Evolutionary conservation across 1,140 invertebrate species (phyloP).

Genomic region (Calephelis nemesis): DNA sequence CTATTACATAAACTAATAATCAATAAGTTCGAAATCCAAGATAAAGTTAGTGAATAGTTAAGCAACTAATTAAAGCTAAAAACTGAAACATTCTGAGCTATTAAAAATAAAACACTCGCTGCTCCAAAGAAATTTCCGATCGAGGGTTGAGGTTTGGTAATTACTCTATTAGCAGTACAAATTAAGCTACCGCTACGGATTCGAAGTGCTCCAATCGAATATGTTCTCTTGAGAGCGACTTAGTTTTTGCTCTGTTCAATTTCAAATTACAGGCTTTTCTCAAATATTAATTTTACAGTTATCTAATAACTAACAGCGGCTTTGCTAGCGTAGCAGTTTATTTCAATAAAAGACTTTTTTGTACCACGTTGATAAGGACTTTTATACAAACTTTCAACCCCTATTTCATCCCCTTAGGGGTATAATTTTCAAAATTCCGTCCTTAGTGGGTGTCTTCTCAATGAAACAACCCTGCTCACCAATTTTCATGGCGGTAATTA

Average conservation of each 20-base stretch:
- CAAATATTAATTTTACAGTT: too few relatives aligned
- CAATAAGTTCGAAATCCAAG: neutral
- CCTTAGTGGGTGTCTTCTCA: too few relatives aligned
- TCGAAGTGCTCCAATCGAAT: conserved; percentile 10
- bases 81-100: neutral
- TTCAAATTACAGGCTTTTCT: neutral
- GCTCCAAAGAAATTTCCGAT: conserved; percentile 1
- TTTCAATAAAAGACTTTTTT: too few relatives aligned
- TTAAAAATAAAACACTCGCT: neutral
- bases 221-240: conserved; percentile 1
- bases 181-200: conserved; percentile 6
- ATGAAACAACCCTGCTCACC: too few relatives aligned
- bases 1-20: too few relatives aligned
- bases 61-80: neutral
- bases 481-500: too few relatives aligned
- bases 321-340: too few relatives aligned
- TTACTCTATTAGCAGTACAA: conserved; percentile 15
- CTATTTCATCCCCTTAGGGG: too few relatives aligned
- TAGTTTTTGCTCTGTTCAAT: conserved; percentile 3
- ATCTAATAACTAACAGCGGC: too few relatives aligned
- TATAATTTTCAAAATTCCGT: too few relatives aligned
- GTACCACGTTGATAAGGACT: too few relatives aligned
- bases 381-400: too few relatives aligned
- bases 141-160: conserved; percentile 6
- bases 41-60: neutral